A percentile compares a stretch with the other conserved stretches of the same genome.
phyloP scores from a whole-genome alignment of 2,113 vertebrate species.

The Odontophorus gujanensis region DNA sequence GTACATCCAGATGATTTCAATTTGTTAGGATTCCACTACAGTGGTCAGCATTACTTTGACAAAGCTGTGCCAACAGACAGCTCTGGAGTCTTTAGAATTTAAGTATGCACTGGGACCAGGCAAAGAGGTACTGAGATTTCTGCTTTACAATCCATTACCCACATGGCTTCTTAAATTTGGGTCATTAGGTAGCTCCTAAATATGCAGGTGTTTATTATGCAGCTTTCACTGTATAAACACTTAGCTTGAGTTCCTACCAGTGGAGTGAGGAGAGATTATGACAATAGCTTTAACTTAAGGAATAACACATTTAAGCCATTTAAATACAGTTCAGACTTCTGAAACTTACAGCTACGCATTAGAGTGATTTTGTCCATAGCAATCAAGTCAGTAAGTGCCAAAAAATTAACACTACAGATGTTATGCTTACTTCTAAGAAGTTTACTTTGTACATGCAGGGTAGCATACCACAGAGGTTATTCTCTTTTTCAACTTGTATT shows the following conservation, averaged over 20 bases:
- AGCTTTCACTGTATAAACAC: conserved; percentile 19
- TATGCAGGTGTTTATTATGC: conserved; percentile 23
- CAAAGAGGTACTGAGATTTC: conserved; percentile 32
- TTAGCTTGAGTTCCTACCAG: conserved; percentile 4
- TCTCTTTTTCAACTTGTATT: neutral
- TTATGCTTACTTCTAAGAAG: neutral
- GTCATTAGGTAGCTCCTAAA: neutral
- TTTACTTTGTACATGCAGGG: neutral
- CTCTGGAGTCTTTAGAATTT: conserved; percentile 12
- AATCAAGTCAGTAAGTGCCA: neutral
- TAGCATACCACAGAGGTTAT: neutral
- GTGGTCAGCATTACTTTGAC: conserved; percentile 71
- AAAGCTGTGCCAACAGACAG: conserved; percentile 62
- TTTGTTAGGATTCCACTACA: conserved; percentile 72
- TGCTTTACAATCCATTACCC: neutral
- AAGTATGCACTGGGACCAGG: neutral
- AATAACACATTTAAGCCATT: neutral
- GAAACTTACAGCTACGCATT: neutral
- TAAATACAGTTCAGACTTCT: neutral
- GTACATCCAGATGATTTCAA: conserved; percentile 77
- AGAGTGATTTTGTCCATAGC: neutral
- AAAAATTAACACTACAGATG: neutral
- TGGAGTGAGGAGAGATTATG: conserved; percentile 3
- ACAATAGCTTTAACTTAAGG: neutral
- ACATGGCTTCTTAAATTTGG: conserved; percentile 5